phyloP scores from a whole-genome alignment of 2,113 vertebrate species.

The Siphamia tubifer region DNA sequence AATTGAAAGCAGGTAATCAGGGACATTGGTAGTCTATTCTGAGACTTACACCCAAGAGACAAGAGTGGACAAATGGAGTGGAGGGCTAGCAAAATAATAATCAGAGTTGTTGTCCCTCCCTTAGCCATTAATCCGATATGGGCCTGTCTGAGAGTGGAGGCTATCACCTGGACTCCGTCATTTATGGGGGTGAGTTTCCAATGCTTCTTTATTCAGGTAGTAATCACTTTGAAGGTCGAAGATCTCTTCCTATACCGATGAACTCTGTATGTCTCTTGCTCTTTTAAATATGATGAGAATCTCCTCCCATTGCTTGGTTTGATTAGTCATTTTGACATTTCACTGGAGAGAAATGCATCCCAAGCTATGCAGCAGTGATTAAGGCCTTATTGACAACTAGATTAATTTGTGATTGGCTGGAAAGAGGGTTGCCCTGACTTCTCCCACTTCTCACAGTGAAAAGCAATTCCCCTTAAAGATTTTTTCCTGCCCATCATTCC shows the following conservation, averaged over 20 bases:
- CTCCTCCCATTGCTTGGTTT: not conserved
- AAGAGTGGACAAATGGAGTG: constrained; percentile 52
- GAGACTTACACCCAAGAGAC: constrained; percentile 27
- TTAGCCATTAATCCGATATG: constrained; percentile 49
- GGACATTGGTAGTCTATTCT: constrained; percentile 40
- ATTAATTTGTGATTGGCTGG: constrained; percentile 48
- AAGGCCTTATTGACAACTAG: constrained; percentile 39
- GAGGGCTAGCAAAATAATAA: constrained; percentile 47
- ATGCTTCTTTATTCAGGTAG: constrained; percentile 6
- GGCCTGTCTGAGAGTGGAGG: constrained; percentile 4
- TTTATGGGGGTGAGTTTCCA: not conserved
- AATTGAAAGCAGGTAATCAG: constrained; percentile 64
- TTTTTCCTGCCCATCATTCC: constrained; percentile 24
- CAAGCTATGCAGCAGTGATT: constrained; percentile 7
- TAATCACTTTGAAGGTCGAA: constrained; percentile 5
- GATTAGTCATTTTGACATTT: constrained; percentile 3
- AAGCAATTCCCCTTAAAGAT: constrained; percentile 51
- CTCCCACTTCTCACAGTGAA: constrained; percentile 26
- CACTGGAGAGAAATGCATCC: not conserved
- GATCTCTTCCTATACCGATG: no score
- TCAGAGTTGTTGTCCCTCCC: constrained; percentile 33
- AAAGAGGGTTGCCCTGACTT: constrained; percentile 1
- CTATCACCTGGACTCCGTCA: constrained; percentile 27
- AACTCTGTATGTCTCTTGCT: not conserved
- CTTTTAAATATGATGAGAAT: not conserved